A percentile compares a stretch with the other conserved stretches of the same genome.
phyloP scores from a whole-genome alignment of 1,140 invertebrate genomes.

The Monomorium pharaonis region DNA sequence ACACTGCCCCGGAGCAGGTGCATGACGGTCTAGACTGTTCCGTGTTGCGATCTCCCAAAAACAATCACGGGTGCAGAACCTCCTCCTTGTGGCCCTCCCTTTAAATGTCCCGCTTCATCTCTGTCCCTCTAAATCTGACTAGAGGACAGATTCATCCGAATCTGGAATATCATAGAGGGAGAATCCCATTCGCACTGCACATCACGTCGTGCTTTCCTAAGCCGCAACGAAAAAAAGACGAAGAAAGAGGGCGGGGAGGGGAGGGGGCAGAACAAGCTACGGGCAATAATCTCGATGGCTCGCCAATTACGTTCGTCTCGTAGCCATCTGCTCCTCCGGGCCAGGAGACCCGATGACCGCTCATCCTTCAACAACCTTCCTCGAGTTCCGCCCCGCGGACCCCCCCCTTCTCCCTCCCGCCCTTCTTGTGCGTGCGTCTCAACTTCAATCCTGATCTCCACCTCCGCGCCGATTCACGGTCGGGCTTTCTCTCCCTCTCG shows the following conservation, averaged over 20 bases:
- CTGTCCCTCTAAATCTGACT: not conserved
- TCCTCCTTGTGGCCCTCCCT: not conserved
- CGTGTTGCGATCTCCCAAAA: constrained; percentile 3
- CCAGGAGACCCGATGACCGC: constrained; percentile 68
- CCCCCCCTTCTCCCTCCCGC: not conserved
- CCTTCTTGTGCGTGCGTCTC: not conserved
- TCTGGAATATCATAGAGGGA: constrained; percentile 47
- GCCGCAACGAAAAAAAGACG: not conserved
- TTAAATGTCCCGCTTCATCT: constrained; percentile 15
- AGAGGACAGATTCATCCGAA: constrained; percentile 44
- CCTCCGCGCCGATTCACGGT: constrained; percentile 6
- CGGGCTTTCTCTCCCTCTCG: not conserved
- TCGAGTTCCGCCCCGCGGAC: constrained; percentile 20
- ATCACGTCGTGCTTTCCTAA: not conserved
- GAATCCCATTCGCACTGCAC: constrained; percentile 19
- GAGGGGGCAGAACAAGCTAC: constrained; percentile 60
- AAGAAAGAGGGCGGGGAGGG: not conserved
- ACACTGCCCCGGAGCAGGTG: constrained; percentile 23
- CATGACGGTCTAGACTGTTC: constrained; percentile 47
- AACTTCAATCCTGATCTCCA: constrained; percentile 15
- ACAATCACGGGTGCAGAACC: constrained; percentile 7
- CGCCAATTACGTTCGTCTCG: constrained; percentile 82
- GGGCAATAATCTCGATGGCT: constrained; percentile 80
- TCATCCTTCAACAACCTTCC: constrained; percentile 70
- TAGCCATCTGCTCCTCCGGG: constrained; percentile 79